Evolutionary conservation across 2,113 vertebrate genomes (phyloP), one percentile per base, ranked within the genome.

Genomic region (Ictalurus punctatus): DNA sequence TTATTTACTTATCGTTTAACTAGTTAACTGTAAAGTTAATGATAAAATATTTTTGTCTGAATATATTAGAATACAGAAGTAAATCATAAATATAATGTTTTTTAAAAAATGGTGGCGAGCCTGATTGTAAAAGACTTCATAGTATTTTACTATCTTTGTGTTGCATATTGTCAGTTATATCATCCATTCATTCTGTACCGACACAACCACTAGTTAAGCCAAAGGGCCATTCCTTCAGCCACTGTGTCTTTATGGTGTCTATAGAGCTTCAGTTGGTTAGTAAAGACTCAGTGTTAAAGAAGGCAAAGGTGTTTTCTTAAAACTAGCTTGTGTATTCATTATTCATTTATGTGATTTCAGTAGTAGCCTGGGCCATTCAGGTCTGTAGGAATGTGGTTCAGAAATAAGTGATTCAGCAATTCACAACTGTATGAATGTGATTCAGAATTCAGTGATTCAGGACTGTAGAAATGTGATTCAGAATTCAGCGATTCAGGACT

Each of bases 11-110:
- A 85, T 56, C 58, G 25, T 52, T 71, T 25, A 40, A 25, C 16
- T 14, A 83, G 27, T 27, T 82, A 82, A 19, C 54, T 58, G 52
- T 27, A 30, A 56, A 82, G 1, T 16, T 83, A 44, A 59, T 40
- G 10, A 82, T 58, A 10, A 37, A 83, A 37, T 73, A 71, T 85
- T 73, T 71, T 73, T 73, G 30, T 73, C 54, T 73, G 8, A 85
- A 73, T 37, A 58, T 6, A 73, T 85, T 73, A 73, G 34, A 85
- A 61, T 86, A 44, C 34, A 86, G 25, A 86, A 59, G 13, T 74
- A 58, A 54, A 27, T 10, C 2, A 25, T 13, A 27, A 37, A 83
- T 61, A 61, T 59, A 23, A 44, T 54, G 16, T 4, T 78, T 56
- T 21, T 48, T 48, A 85, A 21, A 40, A 76, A 76, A 86, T 76